Evolutionary conservation across 2,113 vertebrate genomes (phyloP).

Genomic region (Bothrops jararaca): DNA sequence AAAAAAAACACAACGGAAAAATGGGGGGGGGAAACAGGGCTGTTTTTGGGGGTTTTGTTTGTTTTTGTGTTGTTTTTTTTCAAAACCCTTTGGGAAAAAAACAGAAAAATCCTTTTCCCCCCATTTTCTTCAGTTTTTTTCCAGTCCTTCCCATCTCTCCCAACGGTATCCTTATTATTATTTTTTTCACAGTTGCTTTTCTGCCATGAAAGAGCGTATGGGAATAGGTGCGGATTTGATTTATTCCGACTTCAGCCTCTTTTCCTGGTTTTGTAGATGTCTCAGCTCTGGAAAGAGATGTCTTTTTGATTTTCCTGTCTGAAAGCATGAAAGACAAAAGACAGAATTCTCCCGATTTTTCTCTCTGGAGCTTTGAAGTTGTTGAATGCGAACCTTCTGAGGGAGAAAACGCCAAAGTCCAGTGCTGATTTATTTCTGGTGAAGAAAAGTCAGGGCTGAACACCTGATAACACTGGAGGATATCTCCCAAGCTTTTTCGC

Average conservation of each 20-base stretch:
- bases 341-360: background rate
- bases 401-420: background rate
- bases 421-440: background rate
- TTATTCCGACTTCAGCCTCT: background rate
- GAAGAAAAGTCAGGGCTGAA: background rate
- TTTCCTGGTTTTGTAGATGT: background rate
- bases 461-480: background rate
- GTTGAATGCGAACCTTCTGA: background rate
- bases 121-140: too few species aligned
- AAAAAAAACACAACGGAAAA: too few species aligned
- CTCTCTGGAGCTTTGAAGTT: background rate
- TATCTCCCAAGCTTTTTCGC: background rate
- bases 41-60: too few species aligned
- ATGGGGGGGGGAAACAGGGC: too few species aligned
- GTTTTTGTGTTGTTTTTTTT: too few species aligned
- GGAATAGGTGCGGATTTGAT: background rate
- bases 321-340: background rate
- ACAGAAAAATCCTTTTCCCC: too few species aligned
- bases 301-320: background rate
- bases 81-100: too few species aligned
- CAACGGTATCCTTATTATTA: background rate
- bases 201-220: background rate
- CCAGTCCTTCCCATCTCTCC: too few species aligned
- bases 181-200: background rate
- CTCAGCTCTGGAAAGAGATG: background rate